Evolutionary conservation across 2,888 invertebrate genomes (phyloP).

Genomic region (Cheilosia scutellata): DNA sequence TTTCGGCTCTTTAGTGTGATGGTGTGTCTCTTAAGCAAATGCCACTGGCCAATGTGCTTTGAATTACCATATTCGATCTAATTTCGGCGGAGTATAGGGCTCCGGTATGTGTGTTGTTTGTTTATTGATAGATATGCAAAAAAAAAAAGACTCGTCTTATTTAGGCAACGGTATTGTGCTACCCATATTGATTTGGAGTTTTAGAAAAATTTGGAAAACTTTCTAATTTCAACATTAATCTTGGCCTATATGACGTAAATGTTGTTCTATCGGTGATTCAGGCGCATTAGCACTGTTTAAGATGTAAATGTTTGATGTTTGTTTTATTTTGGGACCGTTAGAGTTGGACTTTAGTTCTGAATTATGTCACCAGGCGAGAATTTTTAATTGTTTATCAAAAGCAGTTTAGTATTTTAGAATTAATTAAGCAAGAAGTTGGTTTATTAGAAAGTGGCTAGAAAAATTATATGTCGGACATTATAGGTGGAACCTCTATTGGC

Average conservation of each 20-base stretch:
- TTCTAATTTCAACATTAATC: constrained; percentile 38
- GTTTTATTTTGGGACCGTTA: not conserved
- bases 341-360: not conserved
- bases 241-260: constrained; percentile 57
- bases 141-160: constrained; percentile 2
- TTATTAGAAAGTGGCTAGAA: no score
- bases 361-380: not conserved
- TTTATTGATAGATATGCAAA: constrained; percentile 37
- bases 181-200: not conserved
- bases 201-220: constrained; percentile 31
- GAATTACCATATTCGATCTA: constrained; percentile 21
- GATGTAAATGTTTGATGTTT: not conserved
- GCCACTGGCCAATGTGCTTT: not conserved
- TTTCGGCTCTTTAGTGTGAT: constrained; percentile 40
- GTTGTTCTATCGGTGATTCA: not conserved
- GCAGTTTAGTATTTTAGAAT: not conserved
- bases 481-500: no score
- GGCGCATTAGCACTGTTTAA: not conserved
- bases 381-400: not conserved
- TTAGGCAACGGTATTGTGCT: constrained; percentile 34
- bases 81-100: constrained; percentile 9
- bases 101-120: not conserved
- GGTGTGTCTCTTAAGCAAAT: constrained; percentile 47
- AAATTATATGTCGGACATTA: no score
- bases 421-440: no score